phyloP scores from a whole-genome alignment of 2,797 vertebrate genomes.

The Pseudomugil tenellus region DNA sequence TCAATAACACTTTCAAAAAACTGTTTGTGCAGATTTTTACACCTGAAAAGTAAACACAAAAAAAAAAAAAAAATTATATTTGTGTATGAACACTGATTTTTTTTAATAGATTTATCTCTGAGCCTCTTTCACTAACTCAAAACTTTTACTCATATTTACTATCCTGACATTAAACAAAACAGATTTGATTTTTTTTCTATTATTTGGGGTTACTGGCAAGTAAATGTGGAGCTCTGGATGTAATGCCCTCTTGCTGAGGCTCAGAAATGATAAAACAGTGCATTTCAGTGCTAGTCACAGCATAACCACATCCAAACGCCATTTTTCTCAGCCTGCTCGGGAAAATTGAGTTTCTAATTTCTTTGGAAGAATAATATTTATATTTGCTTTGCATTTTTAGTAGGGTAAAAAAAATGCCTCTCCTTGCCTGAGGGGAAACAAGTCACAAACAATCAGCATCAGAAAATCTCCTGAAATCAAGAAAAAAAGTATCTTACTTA shows the following conservation, averaged over 20 bases:
- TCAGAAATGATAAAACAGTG: conserved; percentile 62
- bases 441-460: conserved; percentile 69
- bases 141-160: conserved; percentile 44
- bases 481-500: conserved; percentile 23
- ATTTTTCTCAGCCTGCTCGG: conserved; percentile 31
- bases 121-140: conserved; percentile 54
- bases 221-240: conserved; percentile 49
- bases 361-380: no score
- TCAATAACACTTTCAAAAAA: no score
- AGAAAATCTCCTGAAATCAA: conserved; percentile 66
- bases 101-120: not conserved
- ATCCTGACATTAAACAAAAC: conserved; percentile 48
- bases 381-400: conserved; percentile 60
- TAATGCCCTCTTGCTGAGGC: conserved; percentile 58
- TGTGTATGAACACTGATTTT: no score
- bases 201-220: conserved; percentile 60
- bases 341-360: conserved; percentile 60
- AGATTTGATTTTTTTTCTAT: conserved; percentile 47
- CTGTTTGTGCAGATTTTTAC: no score
- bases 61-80: no score
- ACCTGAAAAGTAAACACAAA: no score
- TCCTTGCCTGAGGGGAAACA: conserved; percentile 63
- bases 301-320: conserved; percentile 49
- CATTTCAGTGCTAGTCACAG: conserved; percentile 54
- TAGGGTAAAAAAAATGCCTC: conserved; percentile 48